Evolutionary conservation across 2,113 vertebrate species (phyloP).

Genomic region (Gnathonemus longibarbis): DNA sequence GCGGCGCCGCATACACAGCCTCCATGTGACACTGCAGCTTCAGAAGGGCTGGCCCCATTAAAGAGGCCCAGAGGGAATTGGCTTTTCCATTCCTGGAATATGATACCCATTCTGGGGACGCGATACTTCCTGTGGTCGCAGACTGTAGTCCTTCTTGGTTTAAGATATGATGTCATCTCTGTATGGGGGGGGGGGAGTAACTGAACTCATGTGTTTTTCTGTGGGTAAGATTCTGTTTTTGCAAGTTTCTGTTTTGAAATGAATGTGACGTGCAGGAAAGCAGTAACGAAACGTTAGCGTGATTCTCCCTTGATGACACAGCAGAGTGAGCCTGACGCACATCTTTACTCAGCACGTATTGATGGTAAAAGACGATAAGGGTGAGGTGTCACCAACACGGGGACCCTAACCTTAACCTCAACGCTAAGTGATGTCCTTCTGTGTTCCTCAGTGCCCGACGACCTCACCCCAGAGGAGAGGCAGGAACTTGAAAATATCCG

Average conservation of each 20-base stretch:
- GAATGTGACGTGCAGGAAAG: neutral
- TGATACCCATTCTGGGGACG: neutral
- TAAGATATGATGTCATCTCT: neutral
- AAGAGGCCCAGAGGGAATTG: neutral
- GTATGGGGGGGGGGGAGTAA: neutral
- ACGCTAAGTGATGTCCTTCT: neutral
- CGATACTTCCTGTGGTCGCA: neutral
- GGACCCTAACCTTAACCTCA: neutral
- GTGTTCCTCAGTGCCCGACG: slow-evolving; percentile 73
- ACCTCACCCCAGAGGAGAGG: slow-evolving; percentile 89
- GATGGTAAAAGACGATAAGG: too few species aligned
- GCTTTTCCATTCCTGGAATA: neutral
- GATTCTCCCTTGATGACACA: neutral
- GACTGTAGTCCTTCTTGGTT: neutral
- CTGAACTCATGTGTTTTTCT: neutral
- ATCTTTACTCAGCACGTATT: neutral
- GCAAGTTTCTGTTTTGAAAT: neutral
- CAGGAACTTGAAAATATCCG: slow-evolving; percentile 94
- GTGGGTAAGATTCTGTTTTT: neutral
- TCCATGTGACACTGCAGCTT: neutral
- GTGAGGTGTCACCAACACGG: neutral
- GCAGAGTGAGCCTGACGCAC: neutral
- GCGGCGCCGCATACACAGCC: neutral
- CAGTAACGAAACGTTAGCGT: neutral
- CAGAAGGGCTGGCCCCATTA: neutral